Percentiles rank a stretch among this genome's conserved stretches.
Conservation (phyloP, 2,888 invertebrate species). For the Salpingus planirostris region DNA sequence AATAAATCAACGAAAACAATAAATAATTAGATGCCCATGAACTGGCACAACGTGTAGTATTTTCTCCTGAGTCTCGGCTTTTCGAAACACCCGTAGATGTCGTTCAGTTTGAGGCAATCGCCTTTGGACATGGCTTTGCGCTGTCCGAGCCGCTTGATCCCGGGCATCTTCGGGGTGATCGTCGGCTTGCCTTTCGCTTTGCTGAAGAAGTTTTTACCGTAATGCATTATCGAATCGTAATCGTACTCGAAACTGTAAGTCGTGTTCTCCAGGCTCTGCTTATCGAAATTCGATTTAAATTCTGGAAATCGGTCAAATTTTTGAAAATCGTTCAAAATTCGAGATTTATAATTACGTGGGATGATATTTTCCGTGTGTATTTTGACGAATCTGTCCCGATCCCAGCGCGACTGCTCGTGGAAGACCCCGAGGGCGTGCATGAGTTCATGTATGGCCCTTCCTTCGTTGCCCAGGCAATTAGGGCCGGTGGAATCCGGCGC, state of each 20-base stretch:
- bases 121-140: constrained; percentile 54
- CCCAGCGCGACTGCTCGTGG: constrained; percentile 70
- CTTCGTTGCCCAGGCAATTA: constrained; percentile 58
- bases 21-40: constrained; percentile 45
- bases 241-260: constrained; percentile 64
- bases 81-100: constrained; percentile 54
- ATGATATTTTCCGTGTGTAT: constrained; percentile 61
- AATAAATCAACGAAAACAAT: no score
- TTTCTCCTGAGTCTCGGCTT: constrained; percentile 42
- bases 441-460: constrained; percentile 70
- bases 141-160: constrained; percentile 50
- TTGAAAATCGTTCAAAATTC: background rate
- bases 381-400: constrained; percentile 61
- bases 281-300: constrained; percentile 55
- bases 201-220: constrained; percentile 58
- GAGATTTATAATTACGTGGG: constrained; percentile 42
- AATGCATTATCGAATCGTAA: constrained; percentile 73
- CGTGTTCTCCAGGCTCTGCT: constrained; percentile 54
- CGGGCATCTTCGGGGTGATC: constrained; percentile 49
- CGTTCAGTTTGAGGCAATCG: constrained; percentile 60
- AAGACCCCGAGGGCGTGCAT: constrained; percentile 76
- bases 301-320: constrained; percentile 34
- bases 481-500: constrained; percentile 51
- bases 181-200: constrained; percentile 53
- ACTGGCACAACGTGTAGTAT: constrained; percentile 48